phyloP scores from a whole-genome alignment of 1,140 invertebrate species.

The Drosophila sproati region DNA sequence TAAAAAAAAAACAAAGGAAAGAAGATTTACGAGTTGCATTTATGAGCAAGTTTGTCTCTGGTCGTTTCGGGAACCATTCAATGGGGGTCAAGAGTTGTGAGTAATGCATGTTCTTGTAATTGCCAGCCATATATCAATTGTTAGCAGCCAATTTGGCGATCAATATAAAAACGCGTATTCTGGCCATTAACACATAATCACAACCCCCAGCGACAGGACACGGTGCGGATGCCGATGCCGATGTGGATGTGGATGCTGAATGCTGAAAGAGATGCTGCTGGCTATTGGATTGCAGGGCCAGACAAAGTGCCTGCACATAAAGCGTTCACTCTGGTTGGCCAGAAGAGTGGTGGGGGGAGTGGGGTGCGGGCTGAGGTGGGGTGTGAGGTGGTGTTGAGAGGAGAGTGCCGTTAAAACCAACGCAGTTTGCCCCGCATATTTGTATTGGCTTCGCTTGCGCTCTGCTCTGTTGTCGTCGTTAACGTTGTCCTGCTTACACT shows the following conservation, averaged over 20 bases:
- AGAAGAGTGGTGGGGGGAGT: too few species aligned
- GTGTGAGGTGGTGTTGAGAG: too few species aligned
- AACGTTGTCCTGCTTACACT: constrained; percentile 11
- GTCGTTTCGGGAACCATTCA: background rate
- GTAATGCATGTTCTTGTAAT: constrained; percentile 73
- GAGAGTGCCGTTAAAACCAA: constrained; percentile 26
- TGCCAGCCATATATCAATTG: constrained; percentile 78
- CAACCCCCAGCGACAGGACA: constrained; percentile 9
- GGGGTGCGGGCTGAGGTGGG: too few species aligned
- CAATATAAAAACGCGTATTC: constrained; percentile 73
- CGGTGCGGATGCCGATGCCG: background rate
- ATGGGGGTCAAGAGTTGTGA: constrained; percentile 37
- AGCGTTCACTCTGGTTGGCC: background rate
- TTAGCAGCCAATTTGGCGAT: constrained; percentile 81
- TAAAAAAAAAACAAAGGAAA: constrained; percentile 36
- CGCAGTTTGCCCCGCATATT: constrained; percentile 45
- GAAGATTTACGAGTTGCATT: constrained; percentile 77
- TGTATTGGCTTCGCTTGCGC: constrained; percentile 36
- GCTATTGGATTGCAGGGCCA: constrained; percentile 1
- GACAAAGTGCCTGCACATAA: constrained; percentile 27
- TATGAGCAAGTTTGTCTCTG: constrained; percentile 61
- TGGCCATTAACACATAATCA: constrained; percentile 79
- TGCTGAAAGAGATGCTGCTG: background rate
- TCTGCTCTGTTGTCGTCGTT: constrained; percentile 12
- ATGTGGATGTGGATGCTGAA: background rate